Evolutionary conservation across 2,888 invertebrate genomes (phyloP), one percentile per base, ranked within the genome.

Genomic region (Phoenoteleia sp.): DNA sequence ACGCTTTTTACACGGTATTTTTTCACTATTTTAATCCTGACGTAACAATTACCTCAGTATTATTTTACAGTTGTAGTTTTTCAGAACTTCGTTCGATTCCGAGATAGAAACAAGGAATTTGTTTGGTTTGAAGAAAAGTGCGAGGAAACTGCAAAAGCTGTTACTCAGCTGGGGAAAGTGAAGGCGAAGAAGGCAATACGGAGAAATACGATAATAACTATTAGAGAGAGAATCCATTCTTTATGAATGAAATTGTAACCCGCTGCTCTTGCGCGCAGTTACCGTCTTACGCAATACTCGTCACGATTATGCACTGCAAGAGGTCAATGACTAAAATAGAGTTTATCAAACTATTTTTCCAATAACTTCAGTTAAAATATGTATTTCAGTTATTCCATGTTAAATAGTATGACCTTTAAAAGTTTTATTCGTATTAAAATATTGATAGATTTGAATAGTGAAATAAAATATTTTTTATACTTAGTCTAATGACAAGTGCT

Each of bases 241-340:
- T 90, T 87, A 91, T 91, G 91, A 92, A 91, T 91, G 91, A 89
- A 90, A 88, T 89, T 89, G 90, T 91, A 91, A 91, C 90, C 87
- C 88, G 88, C 87, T 88, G 81, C 77, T 88, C 81, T 88, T 39
- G 88, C 87, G 90, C 89, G 91, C 91, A 89, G 88, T 88, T 87
- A 82, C 86, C 75, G 85, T 87, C 89, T 91, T 91, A 89, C 88
- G 90, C 89, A 89, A 91, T 82, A 86, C 88, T 87, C 86, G 75
- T 89, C 89, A 86, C 87, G 88, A 88, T 89, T 86, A 87, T 87
- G 81, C 86, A 74, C 86, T 88, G 82, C 85, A 83, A 36, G 23
- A 54, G 75, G 79, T 87, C 86, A 71, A 80, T 76, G 86, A 75
- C 84, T 39, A n/a, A n/a, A n/a, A n/a, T n/a, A n/a, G n/a, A n/a